phyloP scores from a whole-genome alignment of 2,113 vertebrate genomes.

The Xenotilapia caudafasciata region DNA sequence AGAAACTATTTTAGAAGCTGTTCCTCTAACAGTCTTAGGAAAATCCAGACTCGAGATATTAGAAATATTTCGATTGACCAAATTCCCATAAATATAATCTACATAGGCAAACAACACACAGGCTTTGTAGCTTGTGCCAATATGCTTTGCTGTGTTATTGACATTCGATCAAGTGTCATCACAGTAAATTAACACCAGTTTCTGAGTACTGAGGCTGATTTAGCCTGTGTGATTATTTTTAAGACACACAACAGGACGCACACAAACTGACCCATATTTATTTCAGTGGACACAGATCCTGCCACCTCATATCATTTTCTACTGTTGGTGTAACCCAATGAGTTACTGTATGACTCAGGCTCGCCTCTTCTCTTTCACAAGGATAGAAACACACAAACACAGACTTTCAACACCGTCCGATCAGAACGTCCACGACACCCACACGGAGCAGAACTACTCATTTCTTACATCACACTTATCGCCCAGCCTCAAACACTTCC shows the following conservation, averaged over 20 bases:
- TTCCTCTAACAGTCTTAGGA: background rate
- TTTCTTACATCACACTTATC: slow-evolving; percentile 54
- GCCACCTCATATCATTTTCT: background rate
- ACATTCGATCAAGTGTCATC: background rate
- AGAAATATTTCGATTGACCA: background rate
- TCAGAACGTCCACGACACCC: slow-evolving; percentile 6
- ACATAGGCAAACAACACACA: rapidly evolving
- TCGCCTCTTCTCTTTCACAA: background rate
- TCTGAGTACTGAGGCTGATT: background rate
- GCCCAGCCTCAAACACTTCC: slow-evolving; percentile 52
- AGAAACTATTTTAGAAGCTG: background rate
- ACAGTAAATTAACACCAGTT: background rate
- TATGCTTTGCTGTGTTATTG: background rate
- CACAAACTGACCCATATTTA: background rate
- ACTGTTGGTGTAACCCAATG: background rate
- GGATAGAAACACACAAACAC: background rate
- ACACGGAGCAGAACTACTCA: background rate
- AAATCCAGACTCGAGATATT: background rate
- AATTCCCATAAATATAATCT: background rate
- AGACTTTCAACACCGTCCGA: background rate
- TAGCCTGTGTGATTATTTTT: background rate
- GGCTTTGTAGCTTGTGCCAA: background rate
- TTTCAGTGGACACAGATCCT: background rate
- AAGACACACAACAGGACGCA: background rate
- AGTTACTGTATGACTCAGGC: slow-evolving; percentile 9